A percentile compares a stretch with the other conserved stretches of the same genome.
Evolutionary conservation across 2,113 vertebrate species (phyloP).

Genomic region (Otocyon megalotis): DNA sequence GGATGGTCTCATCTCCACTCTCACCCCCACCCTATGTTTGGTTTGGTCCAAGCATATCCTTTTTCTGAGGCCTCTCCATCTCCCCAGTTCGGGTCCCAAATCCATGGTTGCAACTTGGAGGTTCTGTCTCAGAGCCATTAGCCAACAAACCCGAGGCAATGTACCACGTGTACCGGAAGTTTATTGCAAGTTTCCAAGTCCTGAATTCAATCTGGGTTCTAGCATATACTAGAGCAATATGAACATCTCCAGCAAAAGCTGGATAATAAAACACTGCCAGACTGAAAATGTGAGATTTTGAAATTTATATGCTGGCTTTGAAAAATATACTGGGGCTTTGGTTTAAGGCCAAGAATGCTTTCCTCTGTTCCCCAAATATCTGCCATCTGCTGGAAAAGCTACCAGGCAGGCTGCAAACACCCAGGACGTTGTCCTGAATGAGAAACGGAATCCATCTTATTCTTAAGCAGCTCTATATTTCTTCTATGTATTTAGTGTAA

Average conservation of each 20-base stretch:
- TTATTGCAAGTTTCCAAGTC: slow-evolving; percentile 39
- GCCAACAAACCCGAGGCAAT: not conserved
- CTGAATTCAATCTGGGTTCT: slow-evolving; percentile 52
- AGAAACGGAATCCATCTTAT: not conserved
- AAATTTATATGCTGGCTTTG: slow-evolving; percentile 24
- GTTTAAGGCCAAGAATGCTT: not conserved
- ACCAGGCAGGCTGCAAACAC: not conserved
- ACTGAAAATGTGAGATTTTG: slow-evolving; percentile 35
- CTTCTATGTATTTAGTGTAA: slow-evolving; percentile 10
- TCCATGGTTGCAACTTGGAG: not conserved
- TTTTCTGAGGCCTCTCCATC: not conserved
- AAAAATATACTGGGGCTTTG: not conserved
- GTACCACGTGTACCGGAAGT: not conserved
- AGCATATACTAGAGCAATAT: not conserved
- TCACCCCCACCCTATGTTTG: not conserved
- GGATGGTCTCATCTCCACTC: not conserved
- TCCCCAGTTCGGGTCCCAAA: not conserved
- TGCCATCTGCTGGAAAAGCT: not conserved
- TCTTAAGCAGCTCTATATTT: not conserved
- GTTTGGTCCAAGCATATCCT: not conserved
- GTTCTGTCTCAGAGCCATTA: not conserved
- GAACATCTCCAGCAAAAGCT: not conserved
- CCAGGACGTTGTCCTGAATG: not conserved
- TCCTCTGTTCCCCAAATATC: not conserved
- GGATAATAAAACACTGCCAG: slow-evolving; percentile 1